Evolutionary conservation across 2,888 invertebrate species (phyloP), one percentile per base, ranked within the genome.

Genomic region (Eretmocerus hayati): DNA sequence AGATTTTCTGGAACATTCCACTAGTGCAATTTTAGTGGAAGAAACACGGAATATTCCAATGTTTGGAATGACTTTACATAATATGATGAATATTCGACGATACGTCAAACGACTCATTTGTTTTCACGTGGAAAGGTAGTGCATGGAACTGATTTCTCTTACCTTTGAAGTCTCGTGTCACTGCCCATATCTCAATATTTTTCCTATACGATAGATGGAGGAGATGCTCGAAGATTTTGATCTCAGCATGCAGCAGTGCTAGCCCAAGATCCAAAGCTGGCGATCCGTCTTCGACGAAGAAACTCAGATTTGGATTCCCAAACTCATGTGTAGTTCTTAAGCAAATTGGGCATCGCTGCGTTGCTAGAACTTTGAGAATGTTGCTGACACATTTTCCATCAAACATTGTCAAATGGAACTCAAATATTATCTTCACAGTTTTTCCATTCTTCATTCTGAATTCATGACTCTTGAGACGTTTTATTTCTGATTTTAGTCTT

Each of bases 381-480:
- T n/a, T 15, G 16, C 35, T 35, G 18, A 43, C 22, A 35, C 35
- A 33, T 43, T 43, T 43, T 11, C 43, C 43, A 22, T 43, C 43
- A 9, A 43, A 35, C 23, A 35, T n/a, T 4, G 35, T 43, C 8
- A 15, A 22, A n/a, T 13, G 20, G 20, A 30, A 19, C 9, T 31
- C 32, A 2, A 32, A 31, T 5, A n/a, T 18, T n/a, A 32, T 20
- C 11, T 19, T 42, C 2, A 32, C 42, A 21, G 19, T 8, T 11
- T 19, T 19, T 20, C 19, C 31, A 32, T 42, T 42, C 11, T 32
- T 20, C 21, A 42, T 19, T 13, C 13, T 32, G 33, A 42, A 42
- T 18, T 18, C 20, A 19, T 42, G 32, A n/a, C 33, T 2, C 2
- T 11, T 18, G 5, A 43, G 6, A 13, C 13, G 9, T 15, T 33